Evolutionary conservation across 2,888 invertebrate species (phyloP), one percentile per base, ranked within the genome.

Genomic region (Caenorhabditis virilis): DNA sequence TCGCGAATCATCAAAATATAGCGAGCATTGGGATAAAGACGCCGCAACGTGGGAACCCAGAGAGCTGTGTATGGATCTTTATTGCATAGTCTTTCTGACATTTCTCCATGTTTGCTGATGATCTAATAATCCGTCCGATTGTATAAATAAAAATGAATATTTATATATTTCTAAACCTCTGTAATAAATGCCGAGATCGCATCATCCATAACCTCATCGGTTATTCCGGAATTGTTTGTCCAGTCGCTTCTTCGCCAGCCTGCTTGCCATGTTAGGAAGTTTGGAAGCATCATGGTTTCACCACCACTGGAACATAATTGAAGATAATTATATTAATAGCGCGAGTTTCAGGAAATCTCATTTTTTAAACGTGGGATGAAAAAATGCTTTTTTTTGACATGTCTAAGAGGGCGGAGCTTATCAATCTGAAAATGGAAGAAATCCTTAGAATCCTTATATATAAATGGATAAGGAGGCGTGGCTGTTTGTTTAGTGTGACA

Each of bases 1-100:
- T 69, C 69, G 0, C 72, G 56, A 25, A 95, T 90, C 93, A 97
- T 95, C 85, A 95, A 92, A 78, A 97, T 88, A 86, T 95, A 97
- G 86, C 94, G 94, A 54, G 94, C 91, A 84, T 93, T 93, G 39
- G 97, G 95, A 86, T 97, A 97, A 63, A 97, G 87, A 84, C 92
- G 90, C 72, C 91, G 89, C 79, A 97, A 90, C 85, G 92, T 95
- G 53, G 91, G 90, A 83, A 93, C 93, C 89, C 93, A 93, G 87
- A 95, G 94, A 72, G 97, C 88, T 57, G 94, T 94, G 72, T 95
- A 89, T 47, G 97, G 97, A 86, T 97, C 97, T 86, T 97, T 97
- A 88, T 97, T 97, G 87, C 97, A 97, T 69, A 97, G 88, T 50
- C 94, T 88, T 16, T 47, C 42, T 11, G 95, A 94, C 35, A 93